Evolutionary conservation across 2,113 vertebrate genomes (phyloP), one percentile per base, ranked within the genome.

Genomic region (Nicator chloris): DNA sequence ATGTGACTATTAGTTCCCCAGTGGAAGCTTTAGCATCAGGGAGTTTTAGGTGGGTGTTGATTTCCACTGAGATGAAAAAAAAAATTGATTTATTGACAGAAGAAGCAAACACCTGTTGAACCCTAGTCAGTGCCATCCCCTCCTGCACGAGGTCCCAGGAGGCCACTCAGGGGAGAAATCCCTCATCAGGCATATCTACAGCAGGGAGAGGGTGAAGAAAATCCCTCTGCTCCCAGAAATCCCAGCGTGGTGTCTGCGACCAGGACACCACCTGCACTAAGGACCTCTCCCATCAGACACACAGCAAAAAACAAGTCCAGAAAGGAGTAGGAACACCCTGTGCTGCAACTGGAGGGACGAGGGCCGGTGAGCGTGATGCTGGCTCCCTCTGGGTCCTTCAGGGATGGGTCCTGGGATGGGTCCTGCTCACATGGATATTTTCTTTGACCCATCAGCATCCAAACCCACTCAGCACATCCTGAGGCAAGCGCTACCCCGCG

Each of bases 1-100:
- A 83, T 86, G 82, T 23, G 73, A 83, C 90, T 90, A 57, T 92
- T 94, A 94, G 88, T 42, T 95, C 65, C 86, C 83, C 57, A 35
- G 80, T 88, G 57, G 90, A 93, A 93, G 86, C 53, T 92, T 88
- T 90, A 94, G 83, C 79, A 78, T 86, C 54, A 93, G 86, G 88
- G 88, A 95, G 53, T 92, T 95, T 94, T 81, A 81, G 54, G 91
- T 95, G 86, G 93, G 93, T 2, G 80, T 82, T 49, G 72, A 88
- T 92, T 96, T 92, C 90, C 65, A 81, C 72, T 7, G 49, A 93
- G 82, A 90, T 79, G 78, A 39, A 86, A 82, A 87, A 86, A 19
- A 73, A 57, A 64, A 40, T 12, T n/a, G 64, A 60, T 88, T 78
- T 93, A 93, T 81, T 84, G 94, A 90, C 79, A 93, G 12, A 71